Base-by-base conservation (phyloP, 2,888 invertebrate genomes). In the Aleiodes leptofemur region DNA sequence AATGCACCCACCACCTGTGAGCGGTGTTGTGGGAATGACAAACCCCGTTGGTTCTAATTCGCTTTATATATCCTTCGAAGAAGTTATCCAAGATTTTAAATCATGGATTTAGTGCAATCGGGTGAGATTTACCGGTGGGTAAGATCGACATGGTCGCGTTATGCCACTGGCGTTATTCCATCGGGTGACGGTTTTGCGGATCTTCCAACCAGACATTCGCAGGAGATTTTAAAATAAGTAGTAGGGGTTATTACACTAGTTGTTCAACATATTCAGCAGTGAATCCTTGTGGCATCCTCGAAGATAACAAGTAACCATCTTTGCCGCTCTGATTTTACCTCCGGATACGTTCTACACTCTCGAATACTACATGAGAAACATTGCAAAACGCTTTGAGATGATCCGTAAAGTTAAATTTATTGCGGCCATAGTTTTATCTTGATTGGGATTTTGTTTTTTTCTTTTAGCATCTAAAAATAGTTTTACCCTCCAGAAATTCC, bases 71-170 rank as follows among this genome's bases (percentile, higher is more conserved):
- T 87, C 83, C 83, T 43, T 82, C 83, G 73, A 77, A 74, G 82
- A 82, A 85, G 83, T 34, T 23, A 86, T 86, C 86, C 86, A 83
- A 82, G 84, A 87, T 86, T 86, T 86, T 85, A 84, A 87, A 88
- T 88, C 87, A 87, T 83, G 88, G 88, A 86, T 89, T 88, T 86
- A 86, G 87, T 86, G 85, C 86, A 88, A 86, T 82, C 81, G 79
- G 84, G 81, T 77, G 84, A 86, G 89, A 89, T 88, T 88, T 87
- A 88, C 76, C 87, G 86, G 82, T 85, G 83, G 68, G 68, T 68
- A 85, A 83, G 84, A 85, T 86, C 84, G 84, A 69, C 64, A 68
- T 73, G 59, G 73, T 73, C 73, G 76, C 70, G 73, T 69, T 69
- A 73, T 73, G 73, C 72, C 64, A 73, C 69, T 14, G 70, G 64